phyloP scores from a whole-genome alignment of 1,140 invertebrate genomes.

The Watersipora subatra region DNA sequence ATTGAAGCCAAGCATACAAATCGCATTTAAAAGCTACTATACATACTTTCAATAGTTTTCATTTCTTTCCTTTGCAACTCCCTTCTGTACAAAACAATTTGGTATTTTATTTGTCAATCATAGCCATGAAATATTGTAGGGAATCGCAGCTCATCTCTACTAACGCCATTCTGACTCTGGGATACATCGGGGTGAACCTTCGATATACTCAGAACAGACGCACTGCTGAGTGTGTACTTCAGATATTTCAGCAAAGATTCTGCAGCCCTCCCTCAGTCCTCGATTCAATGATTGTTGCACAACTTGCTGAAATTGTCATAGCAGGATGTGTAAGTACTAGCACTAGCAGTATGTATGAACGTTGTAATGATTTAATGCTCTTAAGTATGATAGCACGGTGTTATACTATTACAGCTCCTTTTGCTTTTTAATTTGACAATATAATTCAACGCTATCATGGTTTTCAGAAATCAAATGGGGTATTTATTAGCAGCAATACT shows the following conservation, averaged over 20 bases:
- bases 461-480: too few species aligned
- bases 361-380: too few species aligned
- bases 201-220: conserved; percentile 63
- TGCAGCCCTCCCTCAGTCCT: conserved; percentile 70
- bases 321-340: conserved; percentile 44
- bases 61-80: too few species aligned
- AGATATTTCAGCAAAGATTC: conserved; percentile 92
- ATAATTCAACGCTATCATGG: too few species aligned
- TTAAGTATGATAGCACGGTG: too few species aligned
- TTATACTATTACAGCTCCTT: too few species aligned
- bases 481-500: too few species aligned
- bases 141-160: conserved; percentile 73
- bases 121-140: conserved; percentile 38
- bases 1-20: too few species aligned
- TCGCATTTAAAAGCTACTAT: too few species aligned
- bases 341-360: not conserved
- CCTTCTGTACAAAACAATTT: too few species aligned
- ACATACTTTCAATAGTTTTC: too few species aligned
- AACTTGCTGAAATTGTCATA: conserved; percentile 91
- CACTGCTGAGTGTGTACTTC: conserved; percentile 71
- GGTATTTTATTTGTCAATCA: not conserved
- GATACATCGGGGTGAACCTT: conserved; percentile 85
- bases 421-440: too few species aligned
- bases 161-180: conserved; percentile 92
- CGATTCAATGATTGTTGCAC: conserved; percentile 88